phyloP scores from a whole-genome alignment of 1,140 invertebrate genomes.

The Prorops nasuta region DNA sequence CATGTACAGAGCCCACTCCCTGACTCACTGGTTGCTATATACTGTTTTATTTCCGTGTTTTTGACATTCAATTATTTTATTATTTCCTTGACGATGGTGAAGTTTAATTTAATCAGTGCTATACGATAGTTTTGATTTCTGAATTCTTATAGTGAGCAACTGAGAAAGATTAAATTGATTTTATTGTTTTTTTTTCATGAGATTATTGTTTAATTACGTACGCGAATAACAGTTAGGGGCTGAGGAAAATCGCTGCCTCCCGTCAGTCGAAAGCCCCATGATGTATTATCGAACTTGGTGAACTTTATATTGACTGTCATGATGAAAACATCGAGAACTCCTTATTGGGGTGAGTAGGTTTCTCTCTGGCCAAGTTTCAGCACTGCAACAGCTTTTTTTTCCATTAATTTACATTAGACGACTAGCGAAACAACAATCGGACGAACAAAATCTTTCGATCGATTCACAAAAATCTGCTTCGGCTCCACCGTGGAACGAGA shows the following conservation, averaged over 20 bases:
- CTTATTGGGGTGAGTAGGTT: background rate
- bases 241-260: constrained; percentile 81
- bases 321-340: constrained; percentile 49
- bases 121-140: too few relatives aligned
- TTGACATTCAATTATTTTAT: too few relatives aligned
- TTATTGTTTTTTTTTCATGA: background rate
- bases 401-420: background rate
- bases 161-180: too few relatives aligned
- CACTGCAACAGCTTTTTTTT: background rate
- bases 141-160: too few relatives aligned
- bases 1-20: too few relatives aligned
- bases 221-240: constrained; percentile 80
- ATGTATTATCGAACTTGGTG: constrained; percentile 63
- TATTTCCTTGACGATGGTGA: too few relatives aligned
- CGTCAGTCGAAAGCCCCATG: constrained; percentile 87
- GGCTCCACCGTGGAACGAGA: too few relatives aligned
- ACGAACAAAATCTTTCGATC: background rate
- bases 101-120: too few relatives aligned
- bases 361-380: background rate
- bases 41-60: too few relatives aligned
- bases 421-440: background rate
- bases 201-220: too few relatives aligned
- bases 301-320: constrained; percentile 59
- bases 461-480: too few relatives aligned
- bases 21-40: too few relatives aligned